Evolutionary conservation across 2,797 vertebrate genomes (phyloP), one percentile per base, ranked within the genome.

Genomic region (Gymnoscopelus braueri): DNA sequence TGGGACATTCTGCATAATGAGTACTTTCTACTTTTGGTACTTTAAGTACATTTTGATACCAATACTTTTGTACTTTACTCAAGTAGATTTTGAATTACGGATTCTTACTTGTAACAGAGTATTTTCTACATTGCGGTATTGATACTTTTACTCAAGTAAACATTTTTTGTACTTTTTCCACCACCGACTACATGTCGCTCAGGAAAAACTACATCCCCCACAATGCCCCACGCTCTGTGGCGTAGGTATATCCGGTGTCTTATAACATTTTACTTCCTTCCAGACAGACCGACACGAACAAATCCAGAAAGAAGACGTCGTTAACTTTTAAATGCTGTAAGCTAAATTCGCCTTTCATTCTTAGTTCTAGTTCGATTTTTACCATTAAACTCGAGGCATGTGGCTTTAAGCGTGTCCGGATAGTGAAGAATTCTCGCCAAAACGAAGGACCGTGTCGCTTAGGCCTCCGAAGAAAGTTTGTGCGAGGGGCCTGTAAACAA

Each of bases 211-310:
- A 81, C 89, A 89, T 48, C 35, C 88, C 89, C 91, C 92, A 83
- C 0, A 1, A 11, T 68, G 67, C 86, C 5, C 6, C 6, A 0
- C 58, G n/a, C 2, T 3, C 0, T 0, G 71, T 51, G 70, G 83
- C 83, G 85, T 89, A 88, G 91, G 88, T 90, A 88, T 92, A 92
- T 93, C 91, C 92, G 90, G 92, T 91, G 91, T 91, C 90, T 83
- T 81, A 67, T 80, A 90, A 87, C 89, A 88, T 89, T 89, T 90
- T 84, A 92, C 92, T 93, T 93, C 92, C 92, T 90, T 87, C 87
- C 84, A 89, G 89, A 84, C 84, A 81, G 82, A 75, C 80, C 84
- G 89, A 90, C 82, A 35, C 81, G 92, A 89, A 84, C 80, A 86
- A 89, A 83, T 74, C 87, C 63, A 86, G 74, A 88, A 84, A 89